Conservation (phyloP, 2,888 invertebrate species). For the Pardosa pseudoannulata region DNA sequence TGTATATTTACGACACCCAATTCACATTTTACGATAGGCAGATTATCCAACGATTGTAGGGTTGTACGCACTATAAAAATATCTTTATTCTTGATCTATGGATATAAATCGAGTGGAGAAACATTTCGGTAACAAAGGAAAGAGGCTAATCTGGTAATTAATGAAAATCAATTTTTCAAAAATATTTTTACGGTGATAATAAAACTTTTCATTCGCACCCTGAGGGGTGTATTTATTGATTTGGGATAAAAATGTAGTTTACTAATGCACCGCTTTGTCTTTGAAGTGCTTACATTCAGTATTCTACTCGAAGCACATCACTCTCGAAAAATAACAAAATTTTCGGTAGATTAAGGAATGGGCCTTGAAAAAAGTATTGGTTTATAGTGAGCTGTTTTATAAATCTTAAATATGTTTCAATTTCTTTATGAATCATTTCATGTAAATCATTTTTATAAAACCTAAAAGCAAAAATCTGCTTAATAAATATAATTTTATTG, state of each 20-base stretch:
- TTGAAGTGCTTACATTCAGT: neutral
- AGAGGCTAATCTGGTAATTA: conserved; percentile 12
- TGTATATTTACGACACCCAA: neutral
- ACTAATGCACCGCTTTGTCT: neutral
- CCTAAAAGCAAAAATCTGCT: no score
- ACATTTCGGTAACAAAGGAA: neutral
- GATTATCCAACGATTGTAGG: neutral
- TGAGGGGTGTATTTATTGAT: neutral
- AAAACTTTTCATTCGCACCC: neutral
- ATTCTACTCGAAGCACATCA: neutral
- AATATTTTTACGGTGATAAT: neutral
- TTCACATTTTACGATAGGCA: neutral
- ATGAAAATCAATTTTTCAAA: conserved; percentile 7
- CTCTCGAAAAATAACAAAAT: no score
- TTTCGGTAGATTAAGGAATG: no score
- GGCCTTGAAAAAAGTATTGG: no score
- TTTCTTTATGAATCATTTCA: no score
- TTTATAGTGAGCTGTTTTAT: no score
- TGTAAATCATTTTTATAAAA: no score
- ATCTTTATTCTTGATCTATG: neutral
- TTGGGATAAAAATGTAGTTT: neutral
- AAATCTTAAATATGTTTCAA: no score
- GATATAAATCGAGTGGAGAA: neutral
- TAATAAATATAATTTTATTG: no score
- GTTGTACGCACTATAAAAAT: neutral